Evolutionary conservation across 1,140 invertebrate genomes (phyloP).

Genomic region (Cyrtorhinus lividipennis): DNA sequence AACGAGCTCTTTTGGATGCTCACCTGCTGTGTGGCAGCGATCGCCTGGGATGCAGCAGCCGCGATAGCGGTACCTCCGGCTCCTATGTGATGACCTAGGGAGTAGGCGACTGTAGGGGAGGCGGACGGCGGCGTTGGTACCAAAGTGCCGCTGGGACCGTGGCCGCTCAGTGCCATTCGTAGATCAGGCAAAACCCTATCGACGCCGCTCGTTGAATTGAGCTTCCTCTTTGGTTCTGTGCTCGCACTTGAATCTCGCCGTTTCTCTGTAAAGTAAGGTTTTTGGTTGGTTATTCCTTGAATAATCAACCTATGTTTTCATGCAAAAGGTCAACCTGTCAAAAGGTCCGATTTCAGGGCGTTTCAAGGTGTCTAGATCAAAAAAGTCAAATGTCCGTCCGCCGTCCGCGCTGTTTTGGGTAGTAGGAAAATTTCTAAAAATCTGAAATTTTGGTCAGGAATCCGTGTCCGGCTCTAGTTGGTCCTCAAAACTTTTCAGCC

Average conservation of each 20-base stretch:
- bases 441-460: too few species aligned
- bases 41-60: constrained; percentile 87
- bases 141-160: neutral
- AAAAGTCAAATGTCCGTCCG: too few species aligned
- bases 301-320: too few species aligned
- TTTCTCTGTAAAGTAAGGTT: constrained; percentile 11
- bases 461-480: too few species aligned
- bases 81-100: constrained; percentile 55
- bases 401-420: too few species aligned
- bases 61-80: constrained; percentile 77
- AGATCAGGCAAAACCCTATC: constrained; percentile 15
- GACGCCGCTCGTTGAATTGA: neutral
- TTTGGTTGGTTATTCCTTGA: too few species aligned
- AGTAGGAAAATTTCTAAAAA: too few species aligned
- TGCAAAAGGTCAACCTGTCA: too few species aligned
- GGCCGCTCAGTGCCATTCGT: constrained; percentile 15
- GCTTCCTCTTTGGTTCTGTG: neutral
- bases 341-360: too few species aligned
- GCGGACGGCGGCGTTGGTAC: constrained; percentile 2
- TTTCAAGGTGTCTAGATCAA: too few species aligned
- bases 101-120: constrained; percentile 38
- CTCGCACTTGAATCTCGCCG: constrained; percentile 11
- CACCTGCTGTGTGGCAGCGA: constrained; percentile 86
- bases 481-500: too few species aligned
- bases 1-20: neutral